Base-by-base conservation (phyloP, 2,113 vertebrate species). In the Tympanuchus pallidicinctus region DNA sequence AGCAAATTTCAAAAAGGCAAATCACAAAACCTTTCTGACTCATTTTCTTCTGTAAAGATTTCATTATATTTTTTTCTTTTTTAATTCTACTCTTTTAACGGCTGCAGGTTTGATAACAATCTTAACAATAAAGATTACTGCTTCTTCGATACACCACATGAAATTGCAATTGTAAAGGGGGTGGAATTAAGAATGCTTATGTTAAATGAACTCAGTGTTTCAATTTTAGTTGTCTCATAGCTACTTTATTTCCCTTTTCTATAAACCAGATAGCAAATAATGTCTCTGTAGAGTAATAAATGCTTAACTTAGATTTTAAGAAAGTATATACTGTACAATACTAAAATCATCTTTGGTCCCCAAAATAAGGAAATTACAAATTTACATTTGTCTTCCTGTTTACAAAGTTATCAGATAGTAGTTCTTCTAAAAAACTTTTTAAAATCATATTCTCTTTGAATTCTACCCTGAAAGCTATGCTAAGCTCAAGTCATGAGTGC, bases 321-420 rank as follows among this genome's bases (percentile, higher is more conserved):
- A 43, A 91, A 95, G 56, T 38, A 76, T 83, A 88, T n/a, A 64
- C 72, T 91, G n/a, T 88, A 89, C 82, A 92, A 89, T 21, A 80
- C 61, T 89, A 92, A 88, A 92, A 88, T 86, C 11, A 66, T 94
- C 82, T 94, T 96, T 96, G 94, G 94, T 92, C 71, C 54, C 19
- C 36, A 76, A 90, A 91, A 73, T 21, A 50, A 80, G 56, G 64
- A 92, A 88, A 88, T 88, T n/a, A 67, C 57, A 94, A 79, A 75
- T 86, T 77, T 86, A 87, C 75, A 76, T 54, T 74, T 90, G 56
- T 25, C 69, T 77, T 86, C 65, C 36, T 38, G 22, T 47, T 60
- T 52, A 73, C 17, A 1, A 80, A 85, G 56, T 32, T 90, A 84
- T 34, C 45, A 48, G 42, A 81, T 1, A 65, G 32, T 13, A 50